Evolutionary conservation across 2,113 vertebrate species (phyloP).

Genomic region (Xyrauchen texanus): DNA sequence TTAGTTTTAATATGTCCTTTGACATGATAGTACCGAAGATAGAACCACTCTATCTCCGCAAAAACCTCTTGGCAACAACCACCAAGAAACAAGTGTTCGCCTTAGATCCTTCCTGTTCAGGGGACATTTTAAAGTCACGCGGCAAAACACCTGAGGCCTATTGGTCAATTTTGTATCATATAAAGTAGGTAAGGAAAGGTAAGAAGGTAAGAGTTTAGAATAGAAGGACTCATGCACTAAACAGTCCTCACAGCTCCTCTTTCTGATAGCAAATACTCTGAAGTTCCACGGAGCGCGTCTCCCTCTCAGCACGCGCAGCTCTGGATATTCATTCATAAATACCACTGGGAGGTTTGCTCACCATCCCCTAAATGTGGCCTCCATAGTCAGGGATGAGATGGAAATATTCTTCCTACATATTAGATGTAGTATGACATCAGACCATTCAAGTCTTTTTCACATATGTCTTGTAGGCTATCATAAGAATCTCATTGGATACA

Average conservation of each 20-base stretch:
- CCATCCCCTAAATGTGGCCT: constrained; percentile 20
- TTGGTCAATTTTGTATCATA: neutral
- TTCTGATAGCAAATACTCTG: neutral
- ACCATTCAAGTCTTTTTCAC: neutral
- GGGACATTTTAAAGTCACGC: neutral
- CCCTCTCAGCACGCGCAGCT: constrained; percentile 27
- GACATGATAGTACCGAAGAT: constrained; percentile 22
- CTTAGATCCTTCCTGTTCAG: neutral
- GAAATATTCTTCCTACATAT: constrained; percentile 20
- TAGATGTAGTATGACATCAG: neutral
- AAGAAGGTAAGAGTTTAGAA: neutral
- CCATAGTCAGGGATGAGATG: constrained; percentile 6
- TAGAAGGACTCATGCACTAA: neutral
- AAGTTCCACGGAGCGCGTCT: neutral
- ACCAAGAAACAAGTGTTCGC: neutral
- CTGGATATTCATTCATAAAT: constrained; percentile 58
- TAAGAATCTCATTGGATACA: neutral
- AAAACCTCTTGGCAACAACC: neutral
- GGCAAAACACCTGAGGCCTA: constrained; percentile 36
- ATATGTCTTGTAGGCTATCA: neutral
- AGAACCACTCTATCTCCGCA: constrained; percentile 35
- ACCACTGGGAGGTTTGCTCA: constrained; percentile 10
- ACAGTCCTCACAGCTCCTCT: neutral
- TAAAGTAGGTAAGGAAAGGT: too few species aligned
- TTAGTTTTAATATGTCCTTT: neutral